A percentile compares a stretch with the other conserved stretches of the same genome.
Conservation (phyloP, 2,113 vertebrate genomes). For the Lanius ludovicianus region DNA sequence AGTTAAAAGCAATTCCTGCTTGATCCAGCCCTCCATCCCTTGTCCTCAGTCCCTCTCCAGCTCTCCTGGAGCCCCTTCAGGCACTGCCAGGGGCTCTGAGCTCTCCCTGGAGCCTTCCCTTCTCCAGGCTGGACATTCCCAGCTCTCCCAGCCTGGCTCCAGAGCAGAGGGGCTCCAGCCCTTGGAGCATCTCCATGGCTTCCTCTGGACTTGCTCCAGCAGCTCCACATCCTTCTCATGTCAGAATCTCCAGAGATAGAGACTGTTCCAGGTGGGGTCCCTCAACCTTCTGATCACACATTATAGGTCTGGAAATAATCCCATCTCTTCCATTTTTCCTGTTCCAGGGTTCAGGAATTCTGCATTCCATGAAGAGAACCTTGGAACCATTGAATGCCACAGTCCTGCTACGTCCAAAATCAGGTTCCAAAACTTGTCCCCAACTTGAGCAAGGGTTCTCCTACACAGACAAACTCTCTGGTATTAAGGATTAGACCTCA, state of each 20-base stretch:
- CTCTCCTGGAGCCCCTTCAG: neutral
- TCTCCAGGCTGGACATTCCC: accelerated
- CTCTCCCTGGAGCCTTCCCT: accelerated
- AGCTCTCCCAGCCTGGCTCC: neutral
- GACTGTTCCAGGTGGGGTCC: neutral
- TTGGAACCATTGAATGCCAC: neutral
- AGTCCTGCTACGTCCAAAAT: neutral
- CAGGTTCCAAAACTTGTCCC: neutral
- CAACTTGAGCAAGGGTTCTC: neutral
- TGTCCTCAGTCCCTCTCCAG: neutral
- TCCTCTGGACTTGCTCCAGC: neutral
- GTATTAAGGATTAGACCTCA: neutral
- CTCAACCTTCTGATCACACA: neutral
- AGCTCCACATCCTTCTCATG: accelerated
- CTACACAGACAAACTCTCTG: neutral
- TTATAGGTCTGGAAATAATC: neutral
- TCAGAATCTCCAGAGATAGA: neutral
- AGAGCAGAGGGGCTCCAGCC: neutral
- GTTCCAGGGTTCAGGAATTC: neutral
- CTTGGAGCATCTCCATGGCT: accelerated
- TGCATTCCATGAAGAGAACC: neutral
- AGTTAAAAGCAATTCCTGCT: accelerated
- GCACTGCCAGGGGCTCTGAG: neutral
- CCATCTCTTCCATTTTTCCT: neutral
- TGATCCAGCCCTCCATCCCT: neutral